Conservation (phyloP, 2,113 vertebrate genomes). For the Suricata suricatta region DNA sequence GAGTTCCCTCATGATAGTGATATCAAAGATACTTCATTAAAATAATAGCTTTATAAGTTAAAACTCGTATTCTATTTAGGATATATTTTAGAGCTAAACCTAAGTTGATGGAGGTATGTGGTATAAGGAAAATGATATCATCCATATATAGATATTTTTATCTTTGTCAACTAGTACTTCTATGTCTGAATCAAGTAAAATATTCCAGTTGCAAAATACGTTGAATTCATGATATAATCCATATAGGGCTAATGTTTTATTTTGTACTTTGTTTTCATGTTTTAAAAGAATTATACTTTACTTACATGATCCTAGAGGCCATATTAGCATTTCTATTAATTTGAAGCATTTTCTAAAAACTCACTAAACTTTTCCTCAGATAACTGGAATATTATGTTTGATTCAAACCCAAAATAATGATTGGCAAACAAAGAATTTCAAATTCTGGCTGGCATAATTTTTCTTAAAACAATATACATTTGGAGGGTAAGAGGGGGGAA, state of each 20-base stretch:
- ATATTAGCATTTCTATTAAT: conserved; percentile 8
- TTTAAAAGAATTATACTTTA: background rate
- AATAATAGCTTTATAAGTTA: background rate
- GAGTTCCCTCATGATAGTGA: background rate
- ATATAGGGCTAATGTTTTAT: background rate
- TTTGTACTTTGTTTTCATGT: conserved; percentile 1
- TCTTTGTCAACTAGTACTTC: background rate
- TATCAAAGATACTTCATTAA: background rate
- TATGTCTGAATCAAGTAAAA: conserved; percentile 12
- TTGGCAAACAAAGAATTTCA: background rate
- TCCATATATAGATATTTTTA: background rate
- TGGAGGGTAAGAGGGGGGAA: background rate
- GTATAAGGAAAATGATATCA: background rate
- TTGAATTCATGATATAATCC: background rate
- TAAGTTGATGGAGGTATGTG: background rate
- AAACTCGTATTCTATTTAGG: background rate
- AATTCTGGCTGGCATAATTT: background rate
- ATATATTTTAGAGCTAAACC: background rate
- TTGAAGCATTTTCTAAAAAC: background rate
- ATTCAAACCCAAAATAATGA: background rate
- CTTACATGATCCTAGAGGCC: background rate
- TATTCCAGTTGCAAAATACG: background rate
- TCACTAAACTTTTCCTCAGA: background rate
- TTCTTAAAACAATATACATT: conserved; percentile 24
- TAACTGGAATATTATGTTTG: conserved; percentile 13